Evolutionary conservation across 2,888 invertebrate genomes (phyloP), one percentile per base, ranked within the genome.

Genomic region (Nephrotoma appendiculata): DNA sequence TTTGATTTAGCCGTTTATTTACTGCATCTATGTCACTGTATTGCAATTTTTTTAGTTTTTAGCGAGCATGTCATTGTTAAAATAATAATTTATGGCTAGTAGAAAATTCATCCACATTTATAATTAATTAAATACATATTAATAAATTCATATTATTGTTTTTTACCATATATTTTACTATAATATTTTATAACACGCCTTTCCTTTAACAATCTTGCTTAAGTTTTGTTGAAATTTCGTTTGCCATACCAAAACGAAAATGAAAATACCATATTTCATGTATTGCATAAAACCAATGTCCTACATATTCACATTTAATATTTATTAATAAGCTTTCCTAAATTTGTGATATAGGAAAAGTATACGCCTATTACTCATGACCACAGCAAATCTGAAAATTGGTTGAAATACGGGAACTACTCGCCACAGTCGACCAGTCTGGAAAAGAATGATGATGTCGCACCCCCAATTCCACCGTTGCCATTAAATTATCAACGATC

Each of bases 391-490:
- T 90, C 90, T 87, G 89, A 89, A 88, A 89, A 89, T 88, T 90
- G 89, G 86, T 88, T 89, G 43, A 89, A 89, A 87, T 87, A 88
- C 87, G 88, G 86, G 44, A 52, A 88, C 41, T 71, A 84, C 41
- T 15, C 87, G 87, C 71, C 87, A 87, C 90, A 91, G 71, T 88
- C 89, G 88, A 91, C 92, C 87, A 91, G 90, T 88, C 91, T 91
- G 88, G 52, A 52, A 4, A 41, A 41, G n/a, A 87, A 88, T 88
- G 91, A 91, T 86, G 94, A 92, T 91, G 93, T 91, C 92, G 95
- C 95, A 86, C 94, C 94, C 87, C 94, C 94, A 87, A 92, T 95
- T 88, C 95, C 95, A 88, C 94, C 95, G 87, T 92, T 94, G 88
- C 95, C 95, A 87, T 89, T 93, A 87, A 93, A 94, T 90, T 95